Percentiles rank a stretch among this genome's conserved stretches.
These are phyloP conservation scores for Cylas formicarius DNA, from an alignment of 1,140 invertebrate species.

Conservation along the genomic window DNA sequence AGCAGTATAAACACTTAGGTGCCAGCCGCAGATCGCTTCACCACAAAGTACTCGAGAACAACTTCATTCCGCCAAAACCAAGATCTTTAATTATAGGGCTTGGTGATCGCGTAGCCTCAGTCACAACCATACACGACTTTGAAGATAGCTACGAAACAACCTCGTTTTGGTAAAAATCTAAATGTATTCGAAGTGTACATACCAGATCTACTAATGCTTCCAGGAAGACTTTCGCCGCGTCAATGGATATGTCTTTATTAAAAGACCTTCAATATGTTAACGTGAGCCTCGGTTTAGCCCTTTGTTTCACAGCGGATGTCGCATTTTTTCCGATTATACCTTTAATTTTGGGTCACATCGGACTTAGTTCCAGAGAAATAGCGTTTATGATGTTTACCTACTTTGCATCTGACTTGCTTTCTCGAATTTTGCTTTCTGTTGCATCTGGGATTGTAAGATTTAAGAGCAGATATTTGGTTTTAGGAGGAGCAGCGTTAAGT, in stretches of 20 bases:
- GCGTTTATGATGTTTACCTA: constrained; percentile 30
- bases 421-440: constrained; percentile 28
- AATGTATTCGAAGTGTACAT: too few relatives aligned
- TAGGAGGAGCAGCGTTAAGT: constrained; percentile 25
- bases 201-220: not conserved
- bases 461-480: constrained; percentile 30
- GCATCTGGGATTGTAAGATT: constrained; percentile 24
- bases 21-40: too few relatives aligned
- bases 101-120: constrained; percentile 10
- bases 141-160: not conserved
- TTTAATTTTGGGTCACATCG: constrained; percentile 27
- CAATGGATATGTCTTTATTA: constrained; percentile 32
- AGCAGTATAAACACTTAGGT: too few relatives aligned
- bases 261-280: constrained; percentile 34
- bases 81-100: constrained; percentile 12
- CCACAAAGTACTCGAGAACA: not conserved
- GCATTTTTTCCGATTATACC: constrained; percentile 33
- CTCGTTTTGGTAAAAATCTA: too few relatives aligned
- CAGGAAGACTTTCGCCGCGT: constrained; percentile 5
- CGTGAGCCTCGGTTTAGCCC: constrained; percentile 31
- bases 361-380: constrained; percentile 23
- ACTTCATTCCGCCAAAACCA: constrained; percentile 3
- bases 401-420: constrained; percentile 31
- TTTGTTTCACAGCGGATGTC: constrained; percentile 32
- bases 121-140: constrained; percentile 6